phyloP scores from a whole-genome alignment of 2,797 vertebrate species.

The Pantherophis alleghaniensis region DNA sequence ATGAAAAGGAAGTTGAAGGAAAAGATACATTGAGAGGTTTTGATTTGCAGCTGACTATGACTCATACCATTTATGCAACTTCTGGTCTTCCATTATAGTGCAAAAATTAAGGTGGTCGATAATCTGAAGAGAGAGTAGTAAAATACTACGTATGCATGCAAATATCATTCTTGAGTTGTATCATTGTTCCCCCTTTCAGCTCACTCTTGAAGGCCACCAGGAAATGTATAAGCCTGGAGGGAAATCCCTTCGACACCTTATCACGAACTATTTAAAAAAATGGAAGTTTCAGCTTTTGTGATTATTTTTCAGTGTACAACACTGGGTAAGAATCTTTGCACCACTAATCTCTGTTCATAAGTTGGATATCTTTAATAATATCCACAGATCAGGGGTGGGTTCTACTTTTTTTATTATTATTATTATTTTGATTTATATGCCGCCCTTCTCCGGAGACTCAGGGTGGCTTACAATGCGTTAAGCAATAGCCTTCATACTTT shows the following conservation, averaged over 20 bases:
- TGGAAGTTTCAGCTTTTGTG: not conserved
- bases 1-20: not conserved
- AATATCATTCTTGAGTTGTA: not conserved
- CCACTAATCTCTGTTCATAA: not conserved
- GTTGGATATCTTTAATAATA: not conserved
- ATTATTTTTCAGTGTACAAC: not conserved
- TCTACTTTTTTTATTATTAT: too few species aligned
- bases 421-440: too few species aligned
- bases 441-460: too few species aligned
- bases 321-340: not conserved
- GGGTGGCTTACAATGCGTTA: too few species aligned
- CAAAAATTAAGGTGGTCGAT: not conserved
- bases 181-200: not conserved
- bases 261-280: not conserved
- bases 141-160: not conserved
- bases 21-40: not conserved
- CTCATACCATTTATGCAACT: not conserved
- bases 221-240: not conserved
- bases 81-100: not conserved
- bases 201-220: not conserved
- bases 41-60: not conserved
- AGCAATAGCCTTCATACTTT: too few species aligned
- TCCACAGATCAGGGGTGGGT: too few species aligned
- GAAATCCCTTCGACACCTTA: not conserved
- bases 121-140: not conserved